phyloP scores from a whole-genome alignment of 2,797 vertebrate species.

The Ctenopoma multispine region DNA sequence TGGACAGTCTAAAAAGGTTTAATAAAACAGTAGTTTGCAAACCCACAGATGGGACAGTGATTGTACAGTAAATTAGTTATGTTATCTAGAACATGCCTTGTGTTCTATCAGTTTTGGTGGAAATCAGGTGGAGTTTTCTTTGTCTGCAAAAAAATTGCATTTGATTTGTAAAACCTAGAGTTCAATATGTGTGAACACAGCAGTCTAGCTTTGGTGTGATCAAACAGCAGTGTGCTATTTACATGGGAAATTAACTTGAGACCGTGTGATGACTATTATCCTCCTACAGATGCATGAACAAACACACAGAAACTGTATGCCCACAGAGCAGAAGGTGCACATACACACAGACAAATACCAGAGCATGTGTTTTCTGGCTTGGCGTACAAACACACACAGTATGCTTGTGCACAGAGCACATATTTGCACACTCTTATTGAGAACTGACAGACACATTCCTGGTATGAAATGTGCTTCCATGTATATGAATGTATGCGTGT shows the following conservation, averaged over 20 bases:
- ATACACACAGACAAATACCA: conserved; percentile 63
- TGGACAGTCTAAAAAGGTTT: too few relatives aligned
- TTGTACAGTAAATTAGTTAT: not conserved
- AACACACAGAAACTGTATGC: conserved; percentile 71
- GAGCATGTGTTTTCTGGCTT: conserved; percentile 63
- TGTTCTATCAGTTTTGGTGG: conserved; percentile 13
- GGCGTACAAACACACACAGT: conserved; percentile 59
- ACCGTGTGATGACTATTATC: conserved; percentile 91
- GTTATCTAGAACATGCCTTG: not conserved
- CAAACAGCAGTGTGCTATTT: conserved; percentile 95
- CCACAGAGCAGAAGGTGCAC: conserved; percentile 37
- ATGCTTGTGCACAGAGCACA: conserved; percentile 49
- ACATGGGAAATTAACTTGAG: conserved; percentile 96
- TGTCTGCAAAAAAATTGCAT: conserved; percentile 39
- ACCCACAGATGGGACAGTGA: too few relatives aligned
- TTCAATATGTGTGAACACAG: conserved; percentile 78
- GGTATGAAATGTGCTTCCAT: conserved; percentile 15
- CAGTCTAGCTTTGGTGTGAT: conserved; percentile 87
- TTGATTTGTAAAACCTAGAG: conserved; percentile 57
- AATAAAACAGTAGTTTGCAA: too few relatives aligned
- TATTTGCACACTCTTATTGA: conserved; percentile 74
- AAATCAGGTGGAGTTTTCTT: conserved; percentile 41
- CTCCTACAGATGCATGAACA: conserved; percentile 79
- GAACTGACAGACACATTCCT: conserved; percentile 53
- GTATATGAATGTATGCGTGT: conserved; percentile 20